A percentile compares a stretch with the other conserved stretches of the same genome.
These are phyloP conservation scores for Mastigias papua DNA, from an alignment of 30 jellyfish, hydroid and myxozoan species.

Conservation along the genomic window DNA sequence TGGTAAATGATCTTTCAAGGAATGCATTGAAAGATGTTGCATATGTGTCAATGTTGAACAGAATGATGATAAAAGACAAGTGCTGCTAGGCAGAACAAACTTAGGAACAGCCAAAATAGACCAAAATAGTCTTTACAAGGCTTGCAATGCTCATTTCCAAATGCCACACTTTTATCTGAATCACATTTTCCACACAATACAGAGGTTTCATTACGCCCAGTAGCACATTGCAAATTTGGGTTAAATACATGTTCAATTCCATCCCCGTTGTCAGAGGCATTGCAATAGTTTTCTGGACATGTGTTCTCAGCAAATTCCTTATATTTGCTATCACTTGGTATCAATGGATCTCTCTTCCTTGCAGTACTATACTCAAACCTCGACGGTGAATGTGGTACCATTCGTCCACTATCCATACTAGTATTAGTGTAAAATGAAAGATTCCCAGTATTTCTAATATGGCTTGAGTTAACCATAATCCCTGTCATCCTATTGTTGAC, in stretches of 20 bases:
- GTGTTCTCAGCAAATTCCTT: conserved; percentile 21
- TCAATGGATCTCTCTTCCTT: conserved; percentile 46
- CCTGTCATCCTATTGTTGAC: conserved; percentile 58
- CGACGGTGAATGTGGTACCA: conserved; percentile 32
- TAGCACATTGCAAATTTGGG: conserved; percentile 45
- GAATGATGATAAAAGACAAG: conserved; percentile 53
- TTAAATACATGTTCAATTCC: conserved; percentile 37
- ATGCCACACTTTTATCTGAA: conserved; percentile 48
- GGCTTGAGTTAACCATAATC: conserved; percentile 65
- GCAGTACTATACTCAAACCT: conserved; percentile 70
- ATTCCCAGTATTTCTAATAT: conserved; percentile 2
- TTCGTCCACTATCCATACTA: conserved; percentile 84
- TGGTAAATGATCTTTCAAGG: no score
- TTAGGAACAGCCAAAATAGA: conserved; percentile 23
- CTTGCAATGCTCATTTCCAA: conserved; percentile 79
- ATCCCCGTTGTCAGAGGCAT: neutral
- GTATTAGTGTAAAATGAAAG: conserved; percentile 42
- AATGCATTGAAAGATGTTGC: conserved; percentile 83
- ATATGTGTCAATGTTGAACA: conserved; percentile 69
- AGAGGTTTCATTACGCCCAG: conserved; percentile 66
- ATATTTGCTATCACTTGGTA: neutral
- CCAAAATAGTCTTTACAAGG: conserved; percentile 46
- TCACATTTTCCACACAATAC: conserved; percentile 75
- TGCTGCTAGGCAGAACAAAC: conserved; percentile 10
- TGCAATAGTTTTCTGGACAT: conserved; percentile 61